Base-by-base conservation (phyloP, 2,888 invertebrate genomes). In the Parasteatoda lunata region DNA sequence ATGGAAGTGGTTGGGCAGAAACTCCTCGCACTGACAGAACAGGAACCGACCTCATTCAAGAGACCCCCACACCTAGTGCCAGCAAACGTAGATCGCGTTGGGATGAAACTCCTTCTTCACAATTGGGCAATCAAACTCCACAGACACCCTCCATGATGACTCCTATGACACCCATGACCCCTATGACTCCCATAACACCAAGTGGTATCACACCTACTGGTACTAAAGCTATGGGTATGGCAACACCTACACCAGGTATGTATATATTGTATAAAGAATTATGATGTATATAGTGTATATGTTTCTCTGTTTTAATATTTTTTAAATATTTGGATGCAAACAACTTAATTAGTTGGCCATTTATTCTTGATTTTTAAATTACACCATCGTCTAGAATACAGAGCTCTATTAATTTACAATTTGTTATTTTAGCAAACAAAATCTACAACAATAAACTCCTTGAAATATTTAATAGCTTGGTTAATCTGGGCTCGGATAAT, bases 1-100 rank as follows among this genome's bases (percentile, higher is more conserved):
- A 98, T 92, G 95, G 95, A 89, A 97, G 97, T 91, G 99, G 99
- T 1, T 99, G 99, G 99, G 99, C 99, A 15, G 99, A 99, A 93
- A 99, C 99, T 0, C 99, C 99, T 0, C 95, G 97, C 88, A 97
- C 98, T 0, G 98, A 98, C 92, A 94, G 98, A 81, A 95, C 95
- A 4, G 94, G 94, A 0, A 95, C 94, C 11, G 94, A 93, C 90
- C 93, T 94, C 11, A 96, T 96, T 91, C 92, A 97, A 91, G 98
- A 98, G 92, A 97, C 97, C 0, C 97, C 98, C 0, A 98, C 98
- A 0, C 98, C 98, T 0, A 96, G 97, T 54, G 96, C 97, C 0
- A 97, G 97, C 78, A 99, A 99, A 92, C 94, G 99, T 0, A 94
- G 98, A 81, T 98, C 98, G 84, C 95, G 99, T 89, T 99, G 99